These are phyloP conservation scores for Blennius ocellaris DNA, from an alignment of 2,113 vertebrate species.

Conservation along the genomic window DNA sequence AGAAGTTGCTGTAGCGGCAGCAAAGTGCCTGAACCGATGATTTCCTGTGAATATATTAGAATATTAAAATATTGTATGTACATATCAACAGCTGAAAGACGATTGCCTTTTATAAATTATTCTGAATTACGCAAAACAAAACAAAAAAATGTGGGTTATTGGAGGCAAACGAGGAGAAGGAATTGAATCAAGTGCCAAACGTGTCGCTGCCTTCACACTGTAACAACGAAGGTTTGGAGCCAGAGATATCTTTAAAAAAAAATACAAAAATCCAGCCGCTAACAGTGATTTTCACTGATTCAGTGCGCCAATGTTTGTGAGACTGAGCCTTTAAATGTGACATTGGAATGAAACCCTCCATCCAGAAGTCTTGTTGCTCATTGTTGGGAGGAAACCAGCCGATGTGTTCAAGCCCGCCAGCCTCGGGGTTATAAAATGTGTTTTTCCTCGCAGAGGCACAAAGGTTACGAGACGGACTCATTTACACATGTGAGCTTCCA, in stretches of 20 bases:
- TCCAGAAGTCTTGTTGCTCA: conserved; percentile 18
- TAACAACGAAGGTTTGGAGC: neutral
- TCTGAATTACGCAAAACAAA: conserved; percentile 71
- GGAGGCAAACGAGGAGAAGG: conserved; percentile 36
- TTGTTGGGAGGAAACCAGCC: conserved; percentile 29
- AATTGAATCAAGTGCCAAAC: conserved; percentile 60
- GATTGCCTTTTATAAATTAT: conserved; percentile 85
- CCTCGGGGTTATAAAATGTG: neutral
- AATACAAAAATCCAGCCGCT: too few species aligned
- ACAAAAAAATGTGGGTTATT: conserved; percentile 68
- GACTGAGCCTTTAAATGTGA: neutral
- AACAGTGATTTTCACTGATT: too few species aligned
- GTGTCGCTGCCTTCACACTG: conserved; percentile 4
- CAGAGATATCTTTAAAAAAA: too few species aligned
- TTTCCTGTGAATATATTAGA: conserved; percentile 88
- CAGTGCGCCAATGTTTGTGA: too few species aligned
- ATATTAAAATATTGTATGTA: conserved; percentile 85
- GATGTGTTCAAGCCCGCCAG: too few species aligned
- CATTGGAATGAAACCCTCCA: conserved; percentile 40
- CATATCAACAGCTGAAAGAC: conserved; percentile 79
- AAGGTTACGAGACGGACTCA: conserved; percentile 10
- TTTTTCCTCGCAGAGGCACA: conserved; percentile 1
- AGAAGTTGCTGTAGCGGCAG: conserved; percentile 77
- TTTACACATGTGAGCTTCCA: conserved; percentile 5
- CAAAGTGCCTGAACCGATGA: conserved; percentile 83